Evolutionary conservation across 2,113 vertebrate genomes (phyloP).

Genomic region (Ranitomeya imitator): DNA sequence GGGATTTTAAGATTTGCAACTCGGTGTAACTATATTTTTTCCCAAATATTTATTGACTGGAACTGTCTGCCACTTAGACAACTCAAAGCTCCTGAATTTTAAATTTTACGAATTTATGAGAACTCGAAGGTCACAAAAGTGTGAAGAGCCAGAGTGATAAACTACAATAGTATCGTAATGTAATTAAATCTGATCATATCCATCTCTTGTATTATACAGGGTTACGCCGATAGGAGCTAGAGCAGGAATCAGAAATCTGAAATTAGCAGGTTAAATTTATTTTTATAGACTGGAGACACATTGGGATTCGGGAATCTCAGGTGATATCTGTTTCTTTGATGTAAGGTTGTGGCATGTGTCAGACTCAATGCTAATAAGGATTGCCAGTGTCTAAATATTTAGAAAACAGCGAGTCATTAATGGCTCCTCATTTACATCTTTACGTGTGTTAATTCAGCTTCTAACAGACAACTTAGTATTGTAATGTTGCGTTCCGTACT

Average conservation of each 20-base stretch:
- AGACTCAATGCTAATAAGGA: constrained; percentile 51
- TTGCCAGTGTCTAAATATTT: constrained; percentile 51
- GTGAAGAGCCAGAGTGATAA: neutral
- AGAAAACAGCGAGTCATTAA: constrained; percentile 52
- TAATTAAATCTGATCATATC: neutral
- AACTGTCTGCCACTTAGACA: neutral
- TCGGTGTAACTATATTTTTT: neutral
- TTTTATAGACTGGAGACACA: constrained; percentile 21
- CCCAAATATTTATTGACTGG: neutral
- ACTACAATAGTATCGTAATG: neutral
- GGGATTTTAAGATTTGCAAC: neutral
- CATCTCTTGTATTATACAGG: neutral
- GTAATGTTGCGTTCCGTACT: constrained; percentile 5
- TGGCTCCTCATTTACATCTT: constrained; percentile 51
- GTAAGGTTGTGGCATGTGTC: constrained; percentile 47
- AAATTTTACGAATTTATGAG: neutral
- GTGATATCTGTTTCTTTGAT: neutral
- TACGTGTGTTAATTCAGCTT: constrained; percentile 50
- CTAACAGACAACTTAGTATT: constrained; percentile 33
- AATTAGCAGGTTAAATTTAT: constrained; percentile 39
- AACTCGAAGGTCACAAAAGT: neutral
- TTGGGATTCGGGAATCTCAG: constrained; percentile 20
- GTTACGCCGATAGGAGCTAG: neutral
- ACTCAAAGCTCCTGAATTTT: neutral
- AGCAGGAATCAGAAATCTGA: neutral